phyloP scores from a whole-genome alignment of 2,888 invertebrate genomes.

The Epirrita christyi region DNA sequence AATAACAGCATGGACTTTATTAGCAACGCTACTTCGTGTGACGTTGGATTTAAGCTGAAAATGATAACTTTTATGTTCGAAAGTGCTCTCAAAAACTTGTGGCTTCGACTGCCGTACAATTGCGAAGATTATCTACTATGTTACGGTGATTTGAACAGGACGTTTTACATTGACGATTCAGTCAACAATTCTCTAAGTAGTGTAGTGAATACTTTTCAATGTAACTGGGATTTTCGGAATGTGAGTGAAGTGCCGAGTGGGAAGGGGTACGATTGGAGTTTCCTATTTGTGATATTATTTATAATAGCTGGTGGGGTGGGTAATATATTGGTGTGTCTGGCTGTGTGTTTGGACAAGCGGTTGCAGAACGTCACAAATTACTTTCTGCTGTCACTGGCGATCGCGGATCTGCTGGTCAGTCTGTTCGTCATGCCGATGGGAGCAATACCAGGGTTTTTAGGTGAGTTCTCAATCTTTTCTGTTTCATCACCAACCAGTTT shows the following conservation, averaged over 20 bases:
- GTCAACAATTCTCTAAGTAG: constrained; percentile 49
- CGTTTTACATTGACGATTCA: constrained; percentile 63
- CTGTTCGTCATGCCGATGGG: constrained; percentile 98
- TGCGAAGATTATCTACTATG: constrained; percentile 69
- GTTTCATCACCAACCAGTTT: not conserved
- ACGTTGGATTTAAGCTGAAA: constrained; percentile 72
- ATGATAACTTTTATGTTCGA: constrained; percentile 69
- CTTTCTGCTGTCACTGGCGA: constrained; percentile 95
- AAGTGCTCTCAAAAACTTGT: constrained; percentile 70
- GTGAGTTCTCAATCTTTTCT: constrained; percentile 85
- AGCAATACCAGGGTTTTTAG: constrained; percentile 96
- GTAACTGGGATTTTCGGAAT: constrained; percentile 67
- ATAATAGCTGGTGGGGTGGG: constrained; percentile 95
- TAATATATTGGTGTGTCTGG: constrained; percentile 96
- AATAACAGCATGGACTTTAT: constrained; percentile 58
- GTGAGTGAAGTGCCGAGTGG: constrained; percentile 47
- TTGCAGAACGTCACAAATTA: constrained; percentile 98
- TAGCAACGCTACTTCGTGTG: constrained; percentile 68
- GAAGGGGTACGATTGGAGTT: constrained; percentile 90
- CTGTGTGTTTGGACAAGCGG: constrained; percentile 94
- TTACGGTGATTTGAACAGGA: constrained; percentile 64
- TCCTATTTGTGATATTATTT: constrained; percentile 92
- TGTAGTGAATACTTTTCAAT: constrained; percentile 64
- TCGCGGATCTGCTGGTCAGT: constrained; percentile 97
- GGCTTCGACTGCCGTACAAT: constrained; percentile 68